A percentile compares a stretch with the other conserved stretches of the same genome.
Evolutionary conservation across 2,113 vertebrate species (phyloP).

Genomic region (Oncorhynchus clarkii): DNA sequence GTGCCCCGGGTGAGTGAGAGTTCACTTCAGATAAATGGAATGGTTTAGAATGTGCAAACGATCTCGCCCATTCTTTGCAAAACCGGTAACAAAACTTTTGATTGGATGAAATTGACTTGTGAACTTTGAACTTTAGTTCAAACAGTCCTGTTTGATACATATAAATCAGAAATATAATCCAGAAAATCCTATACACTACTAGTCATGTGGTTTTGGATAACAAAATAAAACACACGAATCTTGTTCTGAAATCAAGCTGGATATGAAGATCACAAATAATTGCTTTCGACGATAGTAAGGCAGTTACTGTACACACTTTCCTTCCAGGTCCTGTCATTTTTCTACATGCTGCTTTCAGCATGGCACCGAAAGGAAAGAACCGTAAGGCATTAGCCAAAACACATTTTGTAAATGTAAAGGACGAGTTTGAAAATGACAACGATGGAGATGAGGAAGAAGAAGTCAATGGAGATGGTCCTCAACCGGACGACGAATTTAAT

Average conservation of each 20-base stretch:
- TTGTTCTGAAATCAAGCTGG: not conserved
- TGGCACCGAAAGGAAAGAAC: conserved; percentile 64
- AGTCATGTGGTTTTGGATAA: no score
- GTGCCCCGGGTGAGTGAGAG: no score
- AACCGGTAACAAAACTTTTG: not conserved
- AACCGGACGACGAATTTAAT: conserved; percentile 64
- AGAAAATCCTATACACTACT: no score
- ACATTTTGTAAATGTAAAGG: conserved; percentile 14
- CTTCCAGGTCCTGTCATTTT: conserved; percentile 3
- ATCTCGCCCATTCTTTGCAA: no score
- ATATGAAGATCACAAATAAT: not conserved
- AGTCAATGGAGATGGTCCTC: not conserved
- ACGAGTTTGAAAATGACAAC: conserved; percentile 20
- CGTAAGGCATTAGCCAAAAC: not conserved
- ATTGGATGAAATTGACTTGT: not conserved
- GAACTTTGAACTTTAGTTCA: conserved; percentile 3
- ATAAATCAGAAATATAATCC: no score
- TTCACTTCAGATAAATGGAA: no score
- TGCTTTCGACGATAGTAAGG: not conserved
- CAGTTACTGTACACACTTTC: not conserved
- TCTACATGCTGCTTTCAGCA: conserved; percentile 50
- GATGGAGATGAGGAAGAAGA: conserved; percentile 15
- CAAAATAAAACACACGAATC: not conserved
- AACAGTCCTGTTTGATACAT: not conserved
- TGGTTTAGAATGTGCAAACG: no score